Percentiles rank a stretch among this genome's conserved stretches.
Conservation (phyloP, 2,888 invertebrate species). For the Baccha elongata region DNA sequence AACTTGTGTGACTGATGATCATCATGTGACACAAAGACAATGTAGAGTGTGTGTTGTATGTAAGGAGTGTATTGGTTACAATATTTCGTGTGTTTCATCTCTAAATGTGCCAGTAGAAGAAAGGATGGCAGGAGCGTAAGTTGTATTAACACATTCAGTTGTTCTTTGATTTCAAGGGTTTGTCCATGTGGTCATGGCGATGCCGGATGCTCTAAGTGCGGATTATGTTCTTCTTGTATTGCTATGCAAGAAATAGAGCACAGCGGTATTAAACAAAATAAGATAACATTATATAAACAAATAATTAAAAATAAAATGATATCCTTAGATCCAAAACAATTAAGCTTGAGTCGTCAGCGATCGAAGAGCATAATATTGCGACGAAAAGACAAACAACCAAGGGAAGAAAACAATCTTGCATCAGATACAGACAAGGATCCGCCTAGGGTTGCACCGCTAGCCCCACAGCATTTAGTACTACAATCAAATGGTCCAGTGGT, state of each 20-base stretch:
- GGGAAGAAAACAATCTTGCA: slow-evolving; percentile 78
- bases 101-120: slow-evolving; percentile 89
- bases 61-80: slow-evolving; percentile 96
- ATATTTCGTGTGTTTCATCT: slow-evolving; percentile 87
- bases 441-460: slow-evolving; percentile 86
- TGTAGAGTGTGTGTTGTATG: slow-evolving; percentile 90
- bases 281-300: background rate
- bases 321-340: slow-evolving; percentile 77
- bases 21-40: slow-evolving; percentile 82
- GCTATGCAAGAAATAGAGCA: slow-evolving; percentile 81
- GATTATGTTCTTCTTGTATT: slow-evolving; percentile 95
- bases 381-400: slow-evolving; percentile 79
- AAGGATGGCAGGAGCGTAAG: slow-evolving; percentile 93
- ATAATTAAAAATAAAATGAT: background rate
- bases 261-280: slow-evolving; percentile 77
- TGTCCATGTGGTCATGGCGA: slow-evolving; percentile 98
- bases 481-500: slow-evolving; percentile 90
- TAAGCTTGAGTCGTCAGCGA: slow-evolving; percentile 82
- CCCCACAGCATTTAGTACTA: slow-evolving; percentile 90
- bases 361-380: slow-evolving; percentile 81
- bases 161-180: slow-evolving; percentile 85
- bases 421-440: slow-evolving; percentile 83
- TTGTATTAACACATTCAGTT: slow-evolving; percentile 74
- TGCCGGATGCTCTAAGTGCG: slow-evolving; percentile 96
- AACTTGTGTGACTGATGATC: slow-evolving; percentile 83